These are phyloP conservation scores for Phylloscopus collybita DNA, from an alignment of 2,797 vertebrate genomes.

Conservation along the genomic window DNA sequence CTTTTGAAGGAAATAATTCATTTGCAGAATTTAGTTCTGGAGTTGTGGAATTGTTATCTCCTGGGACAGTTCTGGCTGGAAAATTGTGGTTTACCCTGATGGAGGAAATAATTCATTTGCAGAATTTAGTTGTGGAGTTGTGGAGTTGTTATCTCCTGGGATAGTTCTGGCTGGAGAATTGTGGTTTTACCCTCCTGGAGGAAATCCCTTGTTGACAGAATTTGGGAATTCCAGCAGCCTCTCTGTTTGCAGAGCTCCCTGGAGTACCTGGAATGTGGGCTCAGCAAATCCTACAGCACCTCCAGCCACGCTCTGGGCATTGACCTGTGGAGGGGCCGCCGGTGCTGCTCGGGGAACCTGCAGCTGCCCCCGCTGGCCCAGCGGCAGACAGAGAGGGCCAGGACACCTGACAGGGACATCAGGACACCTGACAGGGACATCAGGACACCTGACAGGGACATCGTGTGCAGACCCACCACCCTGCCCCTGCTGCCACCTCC, in stretches of 20 bases:
- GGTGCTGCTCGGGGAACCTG: constrained; percentile 90
- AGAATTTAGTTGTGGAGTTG: background rate
- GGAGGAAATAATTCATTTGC: background rate
- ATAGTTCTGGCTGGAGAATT: no score
- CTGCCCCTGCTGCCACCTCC: constrained; percentile 85
- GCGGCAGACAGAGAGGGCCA: constrained; percentile 84
- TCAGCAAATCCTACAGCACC: constrained; percentile 86
- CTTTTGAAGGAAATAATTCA: background rate
- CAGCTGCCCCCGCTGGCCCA: constrained; percentile 92
- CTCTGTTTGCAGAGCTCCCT: constrained; percentile 78
- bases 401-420: constrained; percentile 84
- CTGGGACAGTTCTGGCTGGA: background rate
- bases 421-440: constrained; percentile 84
- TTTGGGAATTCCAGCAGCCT: fast-evolving
- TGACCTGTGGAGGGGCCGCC: constrained; percentile 87
- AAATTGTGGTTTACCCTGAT: no score
- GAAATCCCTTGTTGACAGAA: background rate
- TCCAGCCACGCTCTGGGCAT: constrained; percentile 85
- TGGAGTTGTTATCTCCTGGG: background rate
- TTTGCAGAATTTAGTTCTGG: background rate
- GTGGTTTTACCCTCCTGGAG: fast-evolving
- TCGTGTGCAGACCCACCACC: constrained; percentile 86
- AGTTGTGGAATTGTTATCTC: fast-evolving
- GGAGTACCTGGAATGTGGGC: constrained; percentile 81
- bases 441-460: constrained; percentile 84